Evolutionary conservation across 2,888 invertebrate genomes (phyloP).

Genomic region (Drepana falcataria): DNA sequence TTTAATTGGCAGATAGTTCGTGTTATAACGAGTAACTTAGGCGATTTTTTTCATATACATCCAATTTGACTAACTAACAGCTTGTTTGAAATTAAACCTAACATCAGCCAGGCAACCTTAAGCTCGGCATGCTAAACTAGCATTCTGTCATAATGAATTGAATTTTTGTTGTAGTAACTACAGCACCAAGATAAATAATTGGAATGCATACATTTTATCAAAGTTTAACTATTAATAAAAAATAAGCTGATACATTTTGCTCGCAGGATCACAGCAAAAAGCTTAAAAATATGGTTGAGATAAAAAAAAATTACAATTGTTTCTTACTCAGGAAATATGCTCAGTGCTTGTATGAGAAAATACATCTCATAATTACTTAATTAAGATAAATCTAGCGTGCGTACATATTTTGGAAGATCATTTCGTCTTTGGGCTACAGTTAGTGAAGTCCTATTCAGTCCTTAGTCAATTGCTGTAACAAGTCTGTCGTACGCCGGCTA

Average conservation of each 20-base stretch:
- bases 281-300: not conserved
- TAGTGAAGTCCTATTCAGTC: slow-evolving; percentile 44
- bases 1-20: too few relatives aligned
- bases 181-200: not conserved
- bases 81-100: too few relatives aligned
- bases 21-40: too few relatives aligned
- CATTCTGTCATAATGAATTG: too few relatives aligned
- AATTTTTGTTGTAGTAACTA: not conserved
- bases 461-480: slow-evolving; percentile 86
- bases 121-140: too few relatives aligned
- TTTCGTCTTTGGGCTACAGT: slow-evolving; percentile 51
- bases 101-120: too few relatives aligned
- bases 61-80: too few relatives aligned
- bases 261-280: not conserved
- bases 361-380: not conserved
- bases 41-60: too few relatives aligned
- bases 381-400: not conserved
- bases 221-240: not conserved
- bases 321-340: too few relatives aligned
- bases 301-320: too few relatives aligned
- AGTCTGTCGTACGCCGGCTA: slow-evolving; percentile 92
- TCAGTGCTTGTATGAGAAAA: too few relatives aligned
- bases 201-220: not conserved
- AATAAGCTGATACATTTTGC: not conserved
- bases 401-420: slow-evolving; percentile 25